A percentile compares a stretch with the other conserved stretches of the same genome.
These are phyloP conservation scores for Melinopterus prodromus DNA, from an alignment of 2,888 invertebrate species.

Conservation along the genomic window DNA sequence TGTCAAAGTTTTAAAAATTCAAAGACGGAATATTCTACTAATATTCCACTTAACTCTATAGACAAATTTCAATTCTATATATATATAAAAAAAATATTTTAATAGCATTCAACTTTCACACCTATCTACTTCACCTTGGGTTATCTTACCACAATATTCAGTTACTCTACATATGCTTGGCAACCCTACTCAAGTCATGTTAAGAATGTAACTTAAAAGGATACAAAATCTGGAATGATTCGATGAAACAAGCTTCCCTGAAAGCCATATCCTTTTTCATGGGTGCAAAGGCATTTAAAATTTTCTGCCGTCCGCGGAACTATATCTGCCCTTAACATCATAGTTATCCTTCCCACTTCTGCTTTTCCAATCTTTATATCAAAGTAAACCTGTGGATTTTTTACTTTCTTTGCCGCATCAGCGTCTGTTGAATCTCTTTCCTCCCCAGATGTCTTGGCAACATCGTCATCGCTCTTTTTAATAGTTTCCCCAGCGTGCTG, in stretches of 20 bases:
- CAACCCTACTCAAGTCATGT: neutral
- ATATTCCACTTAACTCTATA: too few relatives aligned
- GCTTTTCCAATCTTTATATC: conserved; percentile 92
- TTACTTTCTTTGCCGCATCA: conserved; percentile 61
- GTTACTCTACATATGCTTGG: too few relatives aligned
- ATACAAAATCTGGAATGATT: conserved; percentile 98
- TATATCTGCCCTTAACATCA: conserved; percentile 90
- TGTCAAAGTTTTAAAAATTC: too few relatives aligned
- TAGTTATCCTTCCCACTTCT: conserved; percentile 88
- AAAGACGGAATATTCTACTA: too few relatives aligned
- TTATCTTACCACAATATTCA: too few relatives aligned
- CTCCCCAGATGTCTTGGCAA: conserved; percentile 45
- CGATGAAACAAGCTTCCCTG: conserved; percentile 91
- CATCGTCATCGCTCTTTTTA: conserved; percentile 59
- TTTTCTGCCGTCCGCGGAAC: conserved; percentile 96
- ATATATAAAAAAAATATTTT: too few relatives aligned
- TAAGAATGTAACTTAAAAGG: conserved; percentile 58
- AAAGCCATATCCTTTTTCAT: conserved; percentile 97
- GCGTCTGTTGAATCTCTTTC: conserved; percentile 39
- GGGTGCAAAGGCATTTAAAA: conserved; percentile 91
- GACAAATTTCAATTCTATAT: too few relatives aligned
- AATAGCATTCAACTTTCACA: too few relatives aligned
- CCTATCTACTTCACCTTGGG: too few relatives aligned
- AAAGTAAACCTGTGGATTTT: conserved; percentile 94
- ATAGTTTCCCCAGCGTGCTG: conserved; percentile 94